Conservation (phyloP, 1,140 invertebrate genomes). For the Eufriesea mexicana region DNA sequence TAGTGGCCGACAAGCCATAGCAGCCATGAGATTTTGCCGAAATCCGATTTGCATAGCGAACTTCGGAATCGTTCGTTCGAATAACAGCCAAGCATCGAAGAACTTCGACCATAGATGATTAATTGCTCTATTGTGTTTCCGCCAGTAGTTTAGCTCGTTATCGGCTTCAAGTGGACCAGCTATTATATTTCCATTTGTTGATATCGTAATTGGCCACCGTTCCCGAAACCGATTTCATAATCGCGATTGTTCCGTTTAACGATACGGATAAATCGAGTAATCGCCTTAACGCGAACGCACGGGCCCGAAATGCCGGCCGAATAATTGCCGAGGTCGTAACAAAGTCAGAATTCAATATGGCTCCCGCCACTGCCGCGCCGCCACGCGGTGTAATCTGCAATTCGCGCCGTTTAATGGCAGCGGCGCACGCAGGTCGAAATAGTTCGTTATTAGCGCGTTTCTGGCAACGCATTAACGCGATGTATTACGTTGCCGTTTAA, state of each 20-base stretch:
- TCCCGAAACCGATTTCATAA: slow-evolving; percentile 36
- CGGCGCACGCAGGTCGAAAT: background rate
- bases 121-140: slow-evolving; percentile 6
- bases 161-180: background rate
- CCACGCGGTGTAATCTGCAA: slow-evolving; percentile 11
- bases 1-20: background rate
- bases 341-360: slow-evolving; percentile 50
- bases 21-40: background rate
- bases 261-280: slow-evolving; percentile 55
- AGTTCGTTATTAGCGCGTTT: slow-evolving; percentile 7
- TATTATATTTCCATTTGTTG: slow-evolving; percentile 13
- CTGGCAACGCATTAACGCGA: background rate
- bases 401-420: slow-evolving; percentile 25
- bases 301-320: slow-evolving; percentile 6
- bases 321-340: slow-evolving; percentile 29
- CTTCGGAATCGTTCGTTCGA: background rate
- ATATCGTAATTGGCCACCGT: slow-evolving; percentile 1
- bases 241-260: slow-evolving; percentile 49
- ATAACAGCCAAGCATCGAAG: background rate
- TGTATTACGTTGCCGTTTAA: background rate
- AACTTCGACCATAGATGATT: slow-evolving; percentile 18
- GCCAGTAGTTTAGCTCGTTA: slow-evolving; percentile 25
- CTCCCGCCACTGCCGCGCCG: too few relatives aligned
- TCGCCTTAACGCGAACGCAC: slow-evolving; percentile 32
- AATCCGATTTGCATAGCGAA: slow-evolving; percentile 19